Evolutionary conservation across 1,140 invertebrate species (phyloP).

Genomic region (Andricus grossulariae): DNA sequence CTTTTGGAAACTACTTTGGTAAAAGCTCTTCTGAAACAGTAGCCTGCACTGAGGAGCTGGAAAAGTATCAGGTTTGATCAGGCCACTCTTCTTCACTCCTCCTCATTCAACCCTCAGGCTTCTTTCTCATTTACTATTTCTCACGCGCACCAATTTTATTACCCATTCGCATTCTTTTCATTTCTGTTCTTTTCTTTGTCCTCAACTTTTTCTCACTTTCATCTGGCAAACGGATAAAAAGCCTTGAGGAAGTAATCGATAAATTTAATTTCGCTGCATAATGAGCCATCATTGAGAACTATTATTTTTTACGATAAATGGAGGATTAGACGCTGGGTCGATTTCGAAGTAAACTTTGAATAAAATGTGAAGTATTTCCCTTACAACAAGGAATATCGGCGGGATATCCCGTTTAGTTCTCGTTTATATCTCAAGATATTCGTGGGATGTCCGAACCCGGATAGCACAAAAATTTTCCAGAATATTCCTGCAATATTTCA

Average conservation of each 20-base stretch:
- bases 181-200: neutral
- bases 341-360: conserved; percentile 2
- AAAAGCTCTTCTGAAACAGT: conserved; percentile 31
- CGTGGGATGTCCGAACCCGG: too few relatives aligned
- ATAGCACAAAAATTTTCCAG: too few relatives aligned
- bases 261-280: neutral
- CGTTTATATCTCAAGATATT: too few relatives aligned
- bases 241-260: neutral
- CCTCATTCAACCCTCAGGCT: neutral
- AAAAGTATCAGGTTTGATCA: conserved; percentile 36
- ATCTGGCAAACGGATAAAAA: neutral
- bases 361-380: neutral
- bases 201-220: neutral
- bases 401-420: too few relatives aligned
- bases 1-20: conserved; percentile 30
- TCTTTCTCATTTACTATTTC: neutral
- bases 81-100: conserved; percentile 13
- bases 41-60: conserved; percentile 15
- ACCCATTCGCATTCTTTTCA: neutral
- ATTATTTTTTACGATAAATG: neutral
- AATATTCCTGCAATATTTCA: too few relatives aligned
- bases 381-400: too few relatives aligned
- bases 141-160: neutral
- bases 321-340: neutral
- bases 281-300: neutral